These are phyloP conservation scores for Raja brachyura DNA, from an alignment of 2,113 vertebrate genomes.

Conservation along the genomic window DNA sequence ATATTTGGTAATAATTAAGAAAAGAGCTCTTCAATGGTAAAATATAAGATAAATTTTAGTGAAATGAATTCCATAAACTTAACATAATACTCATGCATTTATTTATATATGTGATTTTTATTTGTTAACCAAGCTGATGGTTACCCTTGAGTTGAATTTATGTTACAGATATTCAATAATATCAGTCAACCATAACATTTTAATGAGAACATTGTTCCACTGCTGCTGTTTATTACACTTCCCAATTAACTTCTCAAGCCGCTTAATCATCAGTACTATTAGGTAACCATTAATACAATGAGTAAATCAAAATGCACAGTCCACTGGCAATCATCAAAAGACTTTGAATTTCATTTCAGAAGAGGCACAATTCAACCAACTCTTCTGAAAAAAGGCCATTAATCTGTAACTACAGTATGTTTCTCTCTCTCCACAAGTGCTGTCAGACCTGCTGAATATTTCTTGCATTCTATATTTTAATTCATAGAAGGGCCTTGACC, in stretches of 20 bases:
- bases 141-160: background rate
- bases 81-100: background rate
- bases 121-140: background rate
- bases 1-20: background rate
- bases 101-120: background rate
- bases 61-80: background rate
- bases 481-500: too few species aligned
- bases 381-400: background rate
- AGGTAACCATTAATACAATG: background rate
- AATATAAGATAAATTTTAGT: background rate
- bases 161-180: background rate
- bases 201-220: background rate
- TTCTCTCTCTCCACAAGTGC: too few species aligned
- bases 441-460: too few species aligned
- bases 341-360: background rate
- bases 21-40: background rate
- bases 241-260: slow-evolving; percentile 1
- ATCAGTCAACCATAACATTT: background rate
- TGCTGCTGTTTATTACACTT: background rate
- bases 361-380: too few species aligned
- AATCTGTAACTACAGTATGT: too few species aligned
- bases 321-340: background rate
- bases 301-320: background rate
- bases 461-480: too few species aligned
- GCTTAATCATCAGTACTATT: background rate